Base-by-base conservation (phyloP, 1,140 invertebrate species). In the Probaryconus sp. region DNA sequence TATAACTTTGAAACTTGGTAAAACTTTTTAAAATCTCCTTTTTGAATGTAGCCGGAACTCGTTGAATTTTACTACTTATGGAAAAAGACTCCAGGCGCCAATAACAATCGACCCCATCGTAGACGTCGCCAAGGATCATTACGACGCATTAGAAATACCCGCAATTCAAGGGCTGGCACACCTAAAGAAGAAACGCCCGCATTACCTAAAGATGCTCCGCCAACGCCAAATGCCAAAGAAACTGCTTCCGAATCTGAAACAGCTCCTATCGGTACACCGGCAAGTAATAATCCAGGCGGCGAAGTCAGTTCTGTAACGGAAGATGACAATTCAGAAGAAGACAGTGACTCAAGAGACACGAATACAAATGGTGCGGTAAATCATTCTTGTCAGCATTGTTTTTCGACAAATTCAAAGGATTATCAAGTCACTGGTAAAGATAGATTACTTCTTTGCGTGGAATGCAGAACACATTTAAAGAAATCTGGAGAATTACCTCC, bases 21-120 rank as follows among this genome's bases (percentile, higher is more conserved):
- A 35, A 7, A 30, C 28, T 0, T 3, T 13, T 40, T 30, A 30
- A 17, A 5, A 37, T 9, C 3, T 17, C 21, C 16, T 4, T 21
- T 33, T 33, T 56, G 5, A 42, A 50, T 90, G 16, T 83, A 95
- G 94, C 93, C 96, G 31, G 97, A 99, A 83, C 89, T 99, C 78
- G 97, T 99, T 17, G 97, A 99, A 83, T 99, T 96, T 89, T 99
- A 99, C 88, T 99, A 99, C 89, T 91, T 99, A 83, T 99, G 98
- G 98, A 99, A 99, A 89, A 99, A 99, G 89, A 99, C 97, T n/a
- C 96, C 97, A n/a, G 95, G 95, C 78, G 97, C 97, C 35, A 95
- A 96, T 83, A 96, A 95, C 85, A 96, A 97, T 86, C 90, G 97
- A 55, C 96, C 96, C 13, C 96, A 98, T 83, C 90, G 96, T 48